These are phyloP conservation scores for Penaeus japonicus DNA, from an alignment of 1,140 invertebrate genomes.

Conservation along the genomic window DNA sequence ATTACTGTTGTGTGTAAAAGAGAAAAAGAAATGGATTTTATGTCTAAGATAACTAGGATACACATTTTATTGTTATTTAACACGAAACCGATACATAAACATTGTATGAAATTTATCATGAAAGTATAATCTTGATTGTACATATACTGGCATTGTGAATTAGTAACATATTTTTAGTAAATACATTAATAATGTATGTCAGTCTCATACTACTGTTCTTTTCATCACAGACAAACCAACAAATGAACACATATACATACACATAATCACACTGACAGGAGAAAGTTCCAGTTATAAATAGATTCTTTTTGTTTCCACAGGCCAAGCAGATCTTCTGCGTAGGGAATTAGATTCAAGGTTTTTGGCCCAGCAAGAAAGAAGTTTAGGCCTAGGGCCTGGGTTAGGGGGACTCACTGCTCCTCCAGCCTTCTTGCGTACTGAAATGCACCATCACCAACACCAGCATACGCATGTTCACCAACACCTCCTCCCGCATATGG, in stretches of 20 bases:
- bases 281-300: constrained; percentile 1
- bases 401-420: constrained; percentile 80
- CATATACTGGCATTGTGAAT: no score
- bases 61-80: no score
- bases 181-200: no score
- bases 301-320: constrained; percentile 46
- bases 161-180: no score
- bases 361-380: constrained; percentile 78
- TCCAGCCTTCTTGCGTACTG: constrained; percentile 76
- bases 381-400: constrained; percentile 68
- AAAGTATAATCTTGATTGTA: neutral
- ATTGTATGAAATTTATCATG: no score
- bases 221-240: no score
- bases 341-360: constrained; percentile 91
- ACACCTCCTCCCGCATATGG: constrained; percentile 72
- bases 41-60: no score
- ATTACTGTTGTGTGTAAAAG: no score
- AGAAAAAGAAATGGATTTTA: neutral
- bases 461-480: constrained; percentile 90
- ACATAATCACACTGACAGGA: neutral
- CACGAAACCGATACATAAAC: no score
- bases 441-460: constrained; percentile 91
- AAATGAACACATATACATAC: no score
- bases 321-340: constrained; percentile 77
- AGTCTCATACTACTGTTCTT: neutral